A percentile compares a stretch with the other conserved stretches of the same genome.
Conservation (phyloP, 2,113 vertebrate genomes). For the Mandrillus leucophaeus region DNA sequence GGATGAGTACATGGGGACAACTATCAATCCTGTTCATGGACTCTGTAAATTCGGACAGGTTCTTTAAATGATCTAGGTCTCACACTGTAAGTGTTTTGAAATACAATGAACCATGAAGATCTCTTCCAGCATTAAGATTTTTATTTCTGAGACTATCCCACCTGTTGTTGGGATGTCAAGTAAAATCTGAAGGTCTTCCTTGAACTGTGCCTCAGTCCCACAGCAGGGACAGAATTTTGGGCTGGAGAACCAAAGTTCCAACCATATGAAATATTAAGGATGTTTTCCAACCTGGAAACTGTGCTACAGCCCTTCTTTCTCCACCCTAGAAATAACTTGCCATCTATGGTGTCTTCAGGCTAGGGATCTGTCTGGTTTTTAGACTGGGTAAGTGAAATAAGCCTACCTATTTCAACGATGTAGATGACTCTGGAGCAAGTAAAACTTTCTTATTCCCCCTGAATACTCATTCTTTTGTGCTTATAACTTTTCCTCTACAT, state of each 20-base stretch:
- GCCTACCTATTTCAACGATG: not conserved
- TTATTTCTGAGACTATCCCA: not conserved
- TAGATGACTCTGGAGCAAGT: not conserved
- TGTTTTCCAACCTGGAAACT: not conserved
- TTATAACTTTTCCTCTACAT: not conserved
- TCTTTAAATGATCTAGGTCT: not conserved
- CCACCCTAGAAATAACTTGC: not conserved
- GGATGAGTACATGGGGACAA: fast-evolving
- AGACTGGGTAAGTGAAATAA: not conserved
- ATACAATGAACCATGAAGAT: not conserved
- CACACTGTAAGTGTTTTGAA: not conserved
- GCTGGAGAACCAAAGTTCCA: not conserved
- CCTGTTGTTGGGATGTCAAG: not conserved
- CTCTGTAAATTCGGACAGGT: not conserved
- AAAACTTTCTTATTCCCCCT: not conserved
- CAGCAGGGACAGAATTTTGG: not conserved
- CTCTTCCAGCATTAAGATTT: not conserved
- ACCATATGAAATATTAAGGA: not conserved
- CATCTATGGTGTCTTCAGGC: not conserved
- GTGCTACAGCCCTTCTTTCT: not conserved
- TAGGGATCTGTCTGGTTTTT: not conserved
- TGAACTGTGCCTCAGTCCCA: not conserved
- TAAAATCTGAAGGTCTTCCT: conserved; percentile 2
- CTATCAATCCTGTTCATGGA: not conserved
- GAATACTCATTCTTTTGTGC: not conserved